phyloP scores from a whole-genome alignment of 2,113 vertebrate species.

The Perognathus longimembris region DNA sequence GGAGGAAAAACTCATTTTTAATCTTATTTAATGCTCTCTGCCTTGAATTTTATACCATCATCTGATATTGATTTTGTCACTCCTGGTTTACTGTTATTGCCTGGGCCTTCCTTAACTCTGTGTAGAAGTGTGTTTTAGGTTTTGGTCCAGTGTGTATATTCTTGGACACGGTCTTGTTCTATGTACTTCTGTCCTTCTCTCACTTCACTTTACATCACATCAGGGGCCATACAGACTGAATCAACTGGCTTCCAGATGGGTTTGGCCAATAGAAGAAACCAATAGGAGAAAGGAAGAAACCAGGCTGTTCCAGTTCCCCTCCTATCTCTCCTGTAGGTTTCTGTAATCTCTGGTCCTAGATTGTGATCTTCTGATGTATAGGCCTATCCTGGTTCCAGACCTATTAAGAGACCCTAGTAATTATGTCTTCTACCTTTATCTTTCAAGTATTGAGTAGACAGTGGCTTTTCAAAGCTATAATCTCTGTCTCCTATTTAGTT shows the following conservation, averaged over 20 bases:
- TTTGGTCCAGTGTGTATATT: neutral
- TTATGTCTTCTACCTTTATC: neutral
- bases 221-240: neutral
- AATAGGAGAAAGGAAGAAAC: neutral
- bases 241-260: neutral
- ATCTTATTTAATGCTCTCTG: slow-evolving; percentile 34
- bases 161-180: neutral
- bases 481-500: neutral
- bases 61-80: slow-evolving; percentile 26
- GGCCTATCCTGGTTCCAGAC: neutral
- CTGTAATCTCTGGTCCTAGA: neutral
- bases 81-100: slow-evolving; percentile 6
- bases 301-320: neutral
- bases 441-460: neutral
- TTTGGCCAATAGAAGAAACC: slow-evolving; percentile 5
- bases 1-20: neutral
- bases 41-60: slow-evolving; percentile 42
- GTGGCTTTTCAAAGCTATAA: neutral
- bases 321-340: neutral
- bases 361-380: neutral
- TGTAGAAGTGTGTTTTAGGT: neutral
- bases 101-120: neutral
- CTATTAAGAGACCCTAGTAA: neutral
- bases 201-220: neutral
- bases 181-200: neutral